Evolutionary conservation across 1,140 invertebrate species (phyloP).

Genomic region (Mamestra configurata): DNA sequence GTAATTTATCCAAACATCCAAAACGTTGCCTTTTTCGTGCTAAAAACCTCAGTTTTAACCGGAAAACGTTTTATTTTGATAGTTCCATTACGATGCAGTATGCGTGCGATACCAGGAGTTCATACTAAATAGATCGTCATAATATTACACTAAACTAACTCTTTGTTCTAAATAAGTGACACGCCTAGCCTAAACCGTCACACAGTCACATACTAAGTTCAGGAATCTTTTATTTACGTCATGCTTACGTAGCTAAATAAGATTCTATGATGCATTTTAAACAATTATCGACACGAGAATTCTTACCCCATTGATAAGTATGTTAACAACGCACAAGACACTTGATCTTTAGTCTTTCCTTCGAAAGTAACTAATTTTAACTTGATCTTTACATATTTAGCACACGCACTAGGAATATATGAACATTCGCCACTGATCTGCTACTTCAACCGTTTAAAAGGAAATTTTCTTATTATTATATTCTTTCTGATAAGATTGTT

Average conservation of each 20-base stretch:
- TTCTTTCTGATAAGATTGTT: constrained; percentile 21
- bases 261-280: too few species aligned
- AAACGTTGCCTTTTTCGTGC: neutral
- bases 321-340: neutral
- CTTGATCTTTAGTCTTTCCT: neutral
- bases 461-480: constrained; percentile 16
- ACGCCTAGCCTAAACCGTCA: neutral
- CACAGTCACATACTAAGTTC: neutral
- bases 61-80: neutral
- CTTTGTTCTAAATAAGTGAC: constrained; percentile 28
- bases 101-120: neutral
- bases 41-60: too few species aligned
- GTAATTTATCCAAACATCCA: neutral
- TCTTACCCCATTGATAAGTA: constrained; percentile 28
- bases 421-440: neutral
- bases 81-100: neutral
- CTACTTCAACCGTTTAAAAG: neutral
- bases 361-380: neutral
- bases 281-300: neutral
- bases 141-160: neutral
- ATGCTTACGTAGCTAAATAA: neutral
- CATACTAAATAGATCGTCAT: constrained; percentile 11
- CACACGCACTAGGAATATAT: neutral
- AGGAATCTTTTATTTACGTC: neutral
- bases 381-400: neutral